phyloP scores from a whole-genome alignment of 2,797 vertebrate genomes.

The Platalea minor region DNA sequence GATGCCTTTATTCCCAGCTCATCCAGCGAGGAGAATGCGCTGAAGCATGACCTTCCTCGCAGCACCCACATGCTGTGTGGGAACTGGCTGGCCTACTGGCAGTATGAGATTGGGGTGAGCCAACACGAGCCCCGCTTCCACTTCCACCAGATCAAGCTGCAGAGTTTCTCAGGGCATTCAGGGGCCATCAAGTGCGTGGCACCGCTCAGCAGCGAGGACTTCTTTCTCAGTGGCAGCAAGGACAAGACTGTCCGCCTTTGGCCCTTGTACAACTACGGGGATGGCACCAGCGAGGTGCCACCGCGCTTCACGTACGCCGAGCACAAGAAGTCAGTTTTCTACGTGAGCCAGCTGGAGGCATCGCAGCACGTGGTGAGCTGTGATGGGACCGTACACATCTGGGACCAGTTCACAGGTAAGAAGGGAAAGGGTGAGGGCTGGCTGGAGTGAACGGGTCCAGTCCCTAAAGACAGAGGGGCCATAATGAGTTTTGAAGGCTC shows the following conservation, averaged over 20 bases:
- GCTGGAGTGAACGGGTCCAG: neutral
- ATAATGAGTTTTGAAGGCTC: neutral
- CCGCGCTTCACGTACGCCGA: constrained; percentile 85
- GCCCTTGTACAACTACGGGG: constrained; percentile 94
- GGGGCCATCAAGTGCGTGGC: constrained; percentile 91
- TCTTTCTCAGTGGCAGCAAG: constrained; percentile 96
- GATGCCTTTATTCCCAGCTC: constrained; percentile 73
- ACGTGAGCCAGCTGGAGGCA: constrained; percentile 89
- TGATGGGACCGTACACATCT: constrained; percentile 93
- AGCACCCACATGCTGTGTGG: constrained; percentile 89
- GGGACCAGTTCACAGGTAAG: constrained; percentile 96
- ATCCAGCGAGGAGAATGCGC: constrained; percentile 79
- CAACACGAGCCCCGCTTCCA: constrained; percentile 94
- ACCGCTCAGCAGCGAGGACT: constrained; percentile 88
- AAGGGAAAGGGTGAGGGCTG: neutral
- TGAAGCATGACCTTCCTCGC: constrained; percentile 92
- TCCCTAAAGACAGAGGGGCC: neutral
- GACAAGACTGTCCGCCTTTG: constrained; percentile 94
- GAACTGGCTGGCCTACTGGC: constrained; percentile 99
- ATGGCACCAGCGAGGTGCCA: constrained; percentile 88
- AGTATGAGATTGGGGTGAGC: constrained; percentile 95
- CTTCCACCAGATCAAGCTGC: constrained; percentile 97
- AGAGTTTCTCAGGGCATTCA: constrained; percentile 91
- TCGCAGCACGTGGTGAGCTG: constrained; percentile 95
- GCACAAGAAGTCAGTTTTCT: constrained; percentile 94